Conservation (phyloP, 2,888 invertebrate genomes). For the Synergus japonicus region DNA sequence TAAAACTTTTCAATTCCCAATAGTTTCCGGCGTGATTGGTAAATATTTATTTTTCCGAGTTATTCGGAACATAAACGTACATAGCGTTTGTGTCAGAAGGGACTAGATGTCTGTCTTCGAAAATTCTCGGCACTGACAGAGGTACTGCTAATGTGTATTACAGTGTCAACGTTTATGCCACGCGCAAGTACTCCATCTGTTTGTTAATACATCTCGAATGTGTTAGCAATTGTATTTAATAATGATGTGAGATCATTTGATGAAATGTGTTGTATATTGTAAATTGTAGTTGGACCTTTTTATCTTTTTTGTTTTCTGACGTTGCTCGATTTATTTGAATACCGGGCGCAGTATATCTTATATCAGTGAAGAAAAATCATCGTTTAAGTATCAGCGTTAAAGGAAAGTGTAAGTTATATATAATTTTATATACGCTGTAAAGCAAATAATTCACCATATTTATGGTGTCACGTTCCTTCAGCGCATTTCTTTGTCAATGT, state of each 20-base stretch:
- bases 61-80: background rate
- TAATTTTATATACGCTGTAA: conserved; percentile 29
- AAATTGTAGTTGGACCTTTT: conserved; percentile 30
- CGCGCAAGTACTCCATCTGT: background rate
- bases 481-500: conserved; percentile 10
- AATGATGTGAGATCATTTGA: conserved; percentile 8
- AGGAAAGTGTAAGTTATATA: conserved; percentile 15
- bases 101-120: background rate
- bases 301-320: conserved; percentile 14
- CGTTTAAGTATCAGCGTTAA: conserved; percentile 18
- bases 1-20: conserved; percentile 50
- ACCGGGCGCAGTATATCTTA: background rate
- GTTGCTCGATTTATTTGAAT: background rate
- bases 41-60: conserved; percentile 5
- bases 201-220: conserved; percentile 12
- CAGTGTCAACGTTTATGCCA: background rate
- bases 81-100: background rate
- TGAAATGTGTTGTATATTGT: conserved; percentile 32
- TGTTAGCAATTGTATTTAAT: background rate
- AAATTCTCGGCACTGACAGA: background rate
- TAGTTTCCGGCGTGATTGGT: conserved; percentile 34
- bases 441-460: conserved; percentile 11
- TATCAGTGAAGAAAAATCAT: conserved; percentile 3
- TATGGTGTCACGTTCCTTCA: conserved; percentile 2
- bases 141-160: conserved; percentile 1